Percentiles rank a stretch among this genome's conserved stretches.
Conservation (phyloP, 2,888 invertebrate species). For the Eubasilissa splendida region DNA sequence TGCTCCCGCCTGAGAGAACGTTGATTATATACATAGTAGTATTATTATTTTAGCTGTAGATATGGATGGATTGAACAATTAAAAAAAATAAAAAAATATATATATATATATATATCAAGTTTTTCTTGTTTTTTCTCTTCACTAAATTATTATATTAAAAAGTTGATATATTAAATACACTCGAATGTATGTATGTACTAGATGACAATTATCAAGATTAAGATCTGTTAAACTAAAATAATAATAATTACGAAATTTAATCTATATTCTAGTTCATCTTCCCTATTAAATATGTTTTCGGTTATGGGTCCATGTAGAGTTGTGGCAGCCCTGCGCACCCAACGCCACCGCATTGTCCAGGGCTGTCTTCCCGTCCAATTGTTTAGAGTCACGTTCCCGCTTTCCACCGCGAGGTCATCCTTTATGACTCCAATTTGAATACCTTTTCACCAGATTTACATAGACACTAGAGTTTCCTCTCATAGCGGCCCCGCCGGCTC, state of each 20-base stretch:
- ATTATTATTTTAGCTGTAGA: too few species aligned
- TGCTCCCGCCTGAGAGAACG: too few species aligned
- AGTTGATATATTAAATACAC: too few species aligned
- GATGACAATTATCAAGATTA: too few species aligned
- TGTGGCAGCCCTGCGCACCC: constrained; percentile 52
- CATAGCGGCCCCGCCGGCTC: constrained; percentile 29
- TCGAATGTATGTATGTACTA: too few species aligned
- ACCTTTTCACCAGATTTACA: constrained; percentile 58
- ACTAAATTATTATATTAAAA: too few species aligned
- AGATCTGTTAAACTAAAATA: too few species aligned
- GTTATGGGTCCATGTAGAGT: background rate
- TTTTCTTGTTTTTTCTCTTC: too few species aligned
- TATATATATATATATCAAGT: too few species aligned
- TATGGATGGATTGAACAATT: too few species aligned
- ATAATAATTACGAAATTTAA: background rate
- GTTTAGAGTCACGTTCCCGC: constrained; percentile 59
- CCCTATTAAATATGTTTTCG: background rate
- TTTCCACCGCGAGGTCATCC: constrained; percentile 59
- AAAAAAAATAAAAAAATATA: too few species aligned
- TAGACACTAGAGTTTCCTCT: constrained; percentile 54
- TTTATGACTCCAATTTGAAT: constrained; percentile 58
- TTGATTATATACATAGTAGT: too few species aligned
- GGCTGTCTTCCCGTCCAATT: constrained; percentile 55
- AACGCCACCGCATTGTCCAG: constrained; percentile 47
- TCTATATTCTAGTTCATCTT: background rate